Base-by-base conservation (phyloP, 2,888 invertebrate genomes). In the Tenthredo amoena region DNA sequence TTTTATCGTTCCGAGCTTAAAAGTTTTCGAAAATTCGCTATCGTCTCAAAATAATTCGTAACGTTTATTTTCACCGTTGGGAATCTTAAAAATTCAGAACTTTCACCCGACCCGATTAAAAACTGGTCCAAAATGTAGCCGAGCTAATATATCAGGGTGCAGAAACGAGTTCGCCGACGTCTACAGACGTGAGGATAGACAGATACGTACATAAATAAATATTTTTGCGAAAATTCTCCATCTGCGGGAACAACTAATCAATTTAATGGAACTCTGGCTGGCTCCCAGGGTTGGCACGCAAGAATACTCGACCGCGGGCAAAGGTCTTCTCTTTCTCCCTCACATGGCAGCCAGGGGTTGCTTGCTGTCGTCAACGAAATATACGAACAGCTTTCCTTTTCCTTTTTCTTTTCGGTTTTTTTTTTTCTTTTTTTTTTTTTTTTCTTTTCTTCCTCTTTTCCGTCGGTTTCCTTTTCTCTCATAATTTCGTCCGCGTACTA, bases 201-300 rank as follows among this genome's bases (percentile, higher is more conserved):
- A 68, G 3, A 37, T 40, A 37, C 10, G 34, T 74, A 21, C 43
- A 40, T 74, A 15, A 31, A 68, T 68, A 26, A 18, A 43, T 74
- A 43, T 40, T 43, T 43, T 74, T 21, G 43, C 21, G 0, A 43
- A 72, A 74, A 74, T 43, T 68, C 68, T 68, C 74, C 40, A 43
- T 40, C 74, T 6, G 26, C 40, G 55, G 50, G 21, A 77, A 77
- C 77, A 50, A 50, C 50, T 77, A 50, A 77, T 77, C 77, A 77
- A 77, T 77, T 50, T 77, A 77, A 77, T 77, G 50, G 77, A 77
- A 77, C 47, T 47, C 77, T 21, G 71, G 18, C 31, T 34, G 34
- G 31, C 55, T 50, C 26, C 18, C n/a, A 10, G 43, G 43, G n/a
- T 43, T 43, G 74, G 74, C 43, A 74, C 26, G 74, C 74, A 12